Evolutionary conservation across 1,140 invertebrate species (phyloP).

Genomic region (Elymnias hypermnestra): DNA sequence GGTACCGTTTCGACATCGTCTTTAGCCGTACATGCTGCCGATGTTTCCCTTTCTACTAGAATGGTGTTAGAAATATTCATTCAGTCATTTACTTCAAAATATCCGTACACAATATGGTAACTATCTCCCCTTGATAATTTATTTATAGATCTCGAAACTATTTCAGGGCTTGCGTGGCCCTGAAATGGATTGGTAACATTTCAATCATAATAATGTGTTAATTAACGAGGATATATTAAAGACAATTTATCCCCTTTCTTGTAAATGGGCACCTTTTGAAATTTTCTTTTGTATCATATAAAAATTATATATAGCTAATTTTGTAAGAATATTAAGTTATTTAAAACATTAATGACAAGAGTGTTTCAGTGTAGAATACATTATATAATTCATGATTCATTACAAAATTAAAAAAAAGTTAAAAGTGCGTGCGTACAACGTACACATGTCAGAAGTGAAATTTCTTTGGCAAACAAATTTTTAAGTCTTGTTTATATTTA

Average conservation of each 20-base stretch:
- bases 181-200: slow-evolving; percentile 40
- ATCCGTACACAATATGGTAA: slow-evolving; percentile 5
- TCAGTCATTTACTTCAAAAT: not conserved
- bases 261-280: slow-evolving; percentile 6
- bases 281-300: slow-evolving; percentile 25
- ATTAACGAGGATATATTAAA: slow-evolving; percentile 39
- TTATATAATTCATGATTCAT: no score
- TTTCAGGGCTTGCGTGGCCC: slow-evolving; percentile 31
- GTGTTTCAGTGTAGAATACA: no score
- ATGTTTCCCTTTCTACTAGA: slow-evolving; percentile 38
- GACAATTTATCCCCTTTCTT: slow-evolving; percentile 9
- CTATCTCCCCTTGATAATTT: slow-evolving; percentile 17
- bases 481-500: no score
- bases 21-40: slow-evolving; percentile 28
- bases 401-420: no score
- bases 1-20: slow-evolving; percentile 45
- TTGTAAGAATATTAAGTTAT: not conserved
- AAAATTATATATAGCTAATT: slow-evolving; percentile 40
- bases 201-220: slow-evolving; percentile 48
- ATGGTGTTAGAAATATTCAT: slow-evolving; percentile 19
- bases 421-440: no score
- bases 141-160: slow-evolving; percentile 31
- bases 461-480: no score
- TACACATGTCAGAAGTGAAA: no score
- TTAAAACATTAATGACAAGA: no score